Percentiles rank a stretch among this genome's conserved stretches.
These are phyloP conservation scores for Notarius lentiginosus DNA, from an alignment of 2,113 vertebrate genomes.

Conservation along the genomic window DNA sequence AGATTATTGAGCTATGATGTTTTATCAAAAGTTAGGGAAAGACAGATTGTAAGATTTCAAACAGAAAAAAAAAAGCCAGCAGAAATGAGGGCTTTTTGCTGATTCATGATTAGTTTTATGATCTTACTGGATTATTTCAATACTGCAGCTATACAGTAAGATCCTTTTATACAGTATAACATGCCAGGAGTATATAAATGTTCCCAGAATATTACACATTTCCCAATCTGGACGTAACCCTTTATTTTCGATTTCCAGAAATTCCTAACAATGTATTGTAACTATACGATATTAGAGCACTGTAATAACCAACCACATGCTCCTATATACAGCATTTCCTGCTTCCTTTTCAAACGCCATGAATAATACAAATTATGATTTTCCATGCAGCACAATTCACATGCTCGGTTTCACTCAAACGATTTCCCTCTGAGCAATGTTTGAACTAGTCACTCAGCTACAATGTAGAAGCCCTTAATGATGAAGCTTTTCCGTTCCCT, in stretches of 20 bases:
- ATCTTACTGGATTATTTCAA: neutral
- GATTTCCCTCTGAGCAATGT: slow-evolving; percentile 65
- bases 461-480: slow-evolving; percentile 60
- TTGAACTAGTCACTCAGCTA: slow-evolving; percentile 64
- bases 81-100: neutral
- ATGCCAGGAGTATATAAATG: neutral
- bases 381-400: slow-evolving; percentile 27
- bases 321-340: slow-evolving; percentile 24
- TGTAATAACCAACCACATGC: slow-evolving; percentile 4
- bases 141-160: neutral
- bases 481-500: slow-evolving; percentile 60
- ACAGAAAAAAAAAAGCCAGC: neutral
- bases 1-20: neutral
- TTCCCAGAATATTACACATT: neutral
- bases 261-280: neutral
- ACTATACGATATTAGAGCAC: neutral
- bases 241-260: neutral
- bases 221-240: neutral
- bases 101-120: neutral
- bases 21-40: neutral
- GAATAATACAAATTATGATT: slow-evolving; percentile 59
- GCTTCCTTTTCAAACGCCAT: slow-evolving; percentile 58
- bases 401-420: slow-evolving; percentile 68
- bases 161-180: neutral
- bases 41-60: neutral